Percentiles rank a stretch among this genome's conserved stretches.
Evolutionary conservation across 2,797 vertebrate species (phyloP).

Genomic region (Chelmon rostratus): DNA sequence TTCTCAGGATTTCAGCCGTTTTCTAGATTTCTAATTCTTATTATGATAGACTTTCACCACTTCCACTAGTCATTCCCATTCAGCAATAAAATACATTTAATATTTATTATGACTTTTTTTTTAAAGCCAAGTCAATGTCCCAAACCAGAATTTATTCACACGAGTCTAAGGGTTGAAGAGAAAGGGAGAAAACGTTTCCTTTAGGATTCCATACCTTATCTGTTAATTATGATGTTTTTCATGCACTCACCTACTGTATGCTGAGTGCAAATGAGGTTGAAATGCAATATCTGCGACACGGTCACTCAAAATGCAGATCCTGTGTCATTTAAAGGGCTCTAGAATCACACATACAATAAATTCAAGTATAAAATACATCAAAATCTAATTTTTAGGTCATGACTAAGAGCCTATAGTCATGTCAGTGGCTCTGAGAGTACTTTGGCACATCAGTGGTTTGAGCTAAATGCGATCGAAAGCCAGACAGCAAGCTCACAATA

Average conservation of each 20-base stretch:
- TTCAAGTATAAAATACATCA: background rate
- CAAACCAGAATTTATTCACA: conserved; percentile 7
- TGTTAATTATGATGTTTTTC: background rate
- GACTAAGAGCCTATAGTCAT: background rate
- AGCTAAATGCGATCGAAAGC: conserved; percentile 1
- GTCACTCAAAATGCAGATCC: background rate
- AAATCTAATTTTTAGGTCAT: background rate
- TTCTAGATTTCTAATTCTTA: conserved; percentile 32
- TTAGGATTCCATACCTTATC: background rate
- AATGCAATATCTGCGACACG: background rate
- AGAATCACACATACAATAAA: background rate
- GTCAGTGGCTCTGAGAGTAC: no score
- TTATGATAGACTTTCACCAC: conserved; percentile 19
- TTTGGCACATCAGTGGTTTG: background rate
- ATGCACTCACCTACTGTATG: background rate
- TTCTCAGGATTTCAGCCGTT: conserved; percentile 44
- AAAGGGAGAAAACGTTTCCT: background rate
- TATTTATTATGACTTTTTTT: conserved; percentile 2
- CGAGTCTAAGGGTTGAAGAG: background rate
- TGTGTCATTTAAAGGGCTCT: background rate
- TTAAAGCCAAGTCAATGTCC: background rate
- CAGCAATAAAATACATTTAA: conserved; percentile 20
- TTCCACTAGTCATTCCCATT: conserved; percentile 6
- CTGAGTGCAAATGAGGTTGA: background rate
- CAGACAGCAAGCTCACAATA: background rate